Evolutionary conservation across 2,113 vertebrate genomes (phyloP).

Genomic region (Apistogramma diplotaenia): DNA sequence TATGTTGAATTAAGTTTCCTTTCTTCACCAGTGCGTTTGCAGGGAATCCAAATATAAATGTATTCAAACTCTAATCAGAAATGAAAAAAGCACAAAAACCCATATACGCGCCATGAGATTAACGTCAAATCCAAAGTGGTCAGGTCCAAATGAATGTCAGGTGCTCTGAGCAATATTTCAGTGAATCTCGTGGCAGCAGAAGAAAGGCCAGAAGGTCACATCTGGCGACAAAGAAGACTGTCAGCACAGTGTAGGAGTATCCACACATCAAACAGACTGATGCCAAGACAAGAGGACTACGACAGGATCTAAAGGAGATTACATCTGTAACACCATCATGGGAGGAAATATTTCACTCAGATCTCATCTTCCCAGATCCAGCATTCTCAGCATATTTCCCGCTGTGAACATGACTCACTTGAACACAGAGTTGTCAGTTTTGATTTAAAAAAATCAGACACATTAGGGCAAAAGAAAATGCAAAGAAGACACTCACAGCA

Average conservation of each 20-base stretch:
- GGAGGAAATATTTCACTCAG: background rate
- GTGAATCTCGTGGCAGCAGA: background rate
- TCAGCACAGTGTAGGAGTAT: background rate
- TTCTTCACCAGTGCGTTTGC: fast-evolving
- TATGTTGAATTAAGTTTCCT: background rate
- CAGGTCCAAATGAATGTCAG: background rate
- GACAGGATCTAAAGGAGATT: background rate
- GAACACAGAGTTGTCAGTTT: background rate
- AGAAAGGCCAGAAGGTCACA: constrained; percentile 9
- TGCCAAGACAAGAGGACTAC: background rate
- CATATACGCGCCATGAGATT: fast-evolving
- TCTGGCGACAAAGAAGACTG: background rate
- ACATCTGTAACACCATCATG: background rate
- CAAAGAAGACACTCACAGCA: background rate
- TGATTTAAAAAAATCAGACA: fast-evolving
- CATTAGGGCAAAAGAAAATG: background rate
- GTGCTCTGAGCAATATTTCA: background rate
- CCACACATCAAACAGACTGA: background rate
- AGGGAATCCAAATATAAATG: background rate
- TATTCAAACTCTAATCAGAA: background rate
- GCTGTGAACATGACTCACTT: background rate
- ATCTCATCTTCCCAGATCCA: background rate
- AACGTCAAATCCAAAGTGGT: background rate
- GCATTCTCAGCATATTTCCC: background rate
- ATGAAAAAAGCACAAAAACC: background rate